phyloP scores from a whole-genome alignment of 2,113 vertebrate species.

The Budorcas taxicolor region DNA sequence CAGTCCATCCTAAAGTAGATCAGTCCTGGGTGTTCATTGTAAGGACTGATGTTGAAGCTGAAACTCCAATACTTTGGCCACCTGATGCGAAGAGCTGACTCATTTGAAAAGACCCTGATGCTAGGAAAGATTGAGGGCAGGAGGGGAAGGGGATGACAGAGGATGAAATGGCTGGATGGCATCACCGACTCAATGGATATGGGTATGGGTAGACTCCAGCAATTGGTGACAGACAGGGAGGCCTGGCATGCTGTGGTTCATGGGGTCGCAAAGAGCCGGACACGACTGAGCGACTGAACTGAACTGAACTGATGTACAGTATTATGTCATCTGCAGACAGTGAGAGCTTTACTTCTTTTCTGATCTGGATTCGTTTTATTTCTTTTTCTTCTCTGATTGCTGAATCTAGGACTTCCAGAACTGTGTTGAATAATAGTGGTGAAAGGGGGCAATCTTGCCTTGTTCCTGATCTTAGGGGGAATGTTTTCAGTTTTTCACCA shows the following conservation, averaged over 20 bases:
- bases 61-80: background rate
- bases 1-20: background rate
- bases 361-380: background rate
- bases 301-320: background rate
- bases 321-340: background rate
- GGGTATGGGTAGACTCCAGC: accelerated
- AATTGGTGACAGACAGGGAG: background rate
- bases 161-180: background rate
- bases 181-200: background rate
- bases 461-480: background rate
- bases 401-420: background rate
- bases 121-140: background rate
- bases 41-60: background rate
- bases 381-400: background rate
- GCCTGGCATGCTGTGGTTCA: background rate
- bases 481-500: background rate
- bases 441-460: background rate
- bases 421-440: background rate
- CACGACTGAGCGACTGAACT: background rate
- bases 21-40: background rate
- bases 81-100: background rate
- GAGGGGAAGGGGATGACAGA: background rate
- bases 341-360: background rate
- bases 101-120: background rate
- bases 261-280: background rate